Conservation (phyloP, 1,140 invertebrate genomes). For the Procambarus virginalis region DNA sequence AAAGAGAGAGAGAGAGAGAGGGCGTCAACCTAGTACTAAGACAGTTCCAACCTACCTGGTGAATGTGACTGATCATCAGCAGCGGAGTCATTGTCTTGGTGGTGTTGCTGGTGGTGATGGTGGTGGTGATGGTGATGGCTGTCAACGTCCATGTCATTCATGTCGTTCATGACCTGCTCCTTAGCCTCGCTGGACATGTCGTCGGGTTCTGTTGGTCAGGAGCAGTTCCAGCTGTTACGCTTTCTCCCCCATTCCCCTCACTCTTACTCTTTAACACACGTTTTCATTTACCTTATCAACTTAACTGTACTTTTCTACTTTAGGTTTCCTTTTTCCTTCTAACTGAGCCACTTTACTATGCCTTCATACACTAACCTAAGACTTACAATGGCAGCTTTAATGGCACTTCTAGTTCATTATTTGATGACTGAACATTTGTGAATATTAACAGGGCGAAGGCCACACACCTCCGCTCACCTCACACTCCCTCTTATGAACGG, state of each 20-base stretch:
- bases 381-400: too few species aligned
- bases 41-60: neutral
- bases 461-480: too few species aligned
- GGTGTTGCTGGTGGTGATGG: neutral
- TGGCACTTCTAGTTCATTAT: too few species aligned
- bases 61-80: neutral
- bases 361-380: too few species aligned
- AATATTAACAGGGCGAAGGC: too few species aligned
- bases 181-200: neutral
- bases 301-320: too few species aligned
- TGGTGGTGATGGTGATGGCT: neutral
- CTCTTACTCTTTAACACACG: neutral
- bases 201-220: neutral
- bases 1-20: neutral
- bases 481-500: too few species aligned
- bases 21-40: too few species aligned
- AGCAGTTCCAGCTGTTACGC: neutral
- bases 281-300: neutral
- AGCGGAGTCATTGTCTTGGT: neutral
- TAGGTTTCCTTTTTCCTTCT: too few species aligned
- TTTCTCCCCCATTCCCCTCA: neutral
- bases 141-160: slow-evolving; percentile 6
- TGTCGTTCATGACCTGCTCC: neutral
- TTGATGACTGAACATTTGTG: too few species aligned
- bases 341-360: too few species aligned